Evolutionary conservation across 1,140 invertebrate species (phyloP), one percentile per base, ranked within the genome.

Genomic region (Psix sp.): DNA sequence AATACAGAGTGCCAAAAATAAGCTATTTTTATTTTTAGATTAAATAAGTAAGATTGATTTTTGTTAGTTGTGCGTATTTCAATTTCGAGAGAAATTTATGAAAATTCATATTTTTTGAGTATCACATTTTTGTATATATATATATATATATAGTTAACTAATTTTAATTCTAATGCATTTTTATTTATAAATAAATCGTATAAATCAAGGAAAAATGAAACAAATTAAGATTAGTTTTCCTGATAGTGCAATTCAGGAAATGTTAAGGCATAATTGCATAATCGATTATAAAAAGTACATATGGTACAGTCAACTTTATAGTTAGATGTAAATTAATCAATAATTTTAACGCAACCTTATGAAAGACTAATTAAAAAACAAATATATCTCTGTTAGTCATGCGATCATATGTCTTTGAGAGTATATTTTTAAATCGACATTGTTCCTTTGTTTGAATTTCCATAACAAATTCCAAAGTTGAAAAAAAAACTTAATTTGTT

Each of bases 301-400:
- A 46, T 59, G 31, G 42, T 18, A 36, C 54, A 29, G 20, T 38
- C 21, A 45, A 57, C 26, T 57, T 57, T 16, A 20, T 14, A 43
- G 29, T 45, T 43, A 29, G 35, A 45, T 59, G 26, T 38, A 38
- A 59, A 46, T 39, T 21, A 39, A 46, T 59, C 42, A 29, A 39
- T 59, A 39, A 46, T 31, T 59, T 42, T 59, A 46, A 59, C 33
- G 13, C 21, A 33, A 46, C 42, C 13, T 1, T 21, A 57, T 33
- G 43, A 33, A n/a, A 56, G 10, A 29, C 39, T 24, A 14, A 56
- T 59, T 59, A 35, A n/a, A 59, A 38, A 26, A 26, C 39, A 56
- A 43, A 29, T n/a, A 7, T 39, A 11, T 35, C 14, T 21, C 35
- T 56, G 39, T 56, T 16, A 6, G 13, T 21, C 38, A n/a, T n/a